These are phyloP conservation scores for Entelurus aequoreus DNA, from an alignment of 2,113 vertebrate species.

Conservation along the genomic window DNA sequence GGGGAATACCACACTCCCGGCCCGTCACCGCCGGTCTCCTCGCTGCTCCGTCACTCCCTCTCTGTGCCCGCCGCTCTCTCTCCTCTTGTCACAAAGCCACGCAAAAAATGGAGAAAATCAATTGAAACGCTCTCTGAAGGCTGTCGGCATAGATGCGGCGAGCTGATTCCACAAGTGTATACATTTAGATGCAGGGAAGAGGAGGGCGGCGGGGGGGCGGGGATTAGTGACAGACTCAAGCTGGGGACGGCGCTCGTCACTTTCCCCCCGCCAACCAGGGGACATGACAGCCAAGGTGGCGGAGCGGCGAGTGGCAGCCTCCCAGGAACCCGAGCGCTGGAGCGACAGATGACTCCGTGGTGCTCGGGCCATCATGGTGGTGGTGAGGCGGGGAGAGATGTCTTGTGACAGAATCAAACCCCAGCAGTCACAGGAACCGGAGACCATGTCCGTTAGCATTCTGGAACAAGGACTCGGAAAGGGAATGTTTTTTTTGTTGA, in stretches of 20 bases:
- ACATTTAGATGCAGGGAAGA: slow-evolving; percentile 11
- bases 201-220: background rate
- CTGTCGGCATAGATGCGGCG: slow-evolving; percentile 36
- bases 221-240: slow-evolving; percentile 63
- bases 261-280: slow-evolving; percentile 74
- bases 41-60: background rate
- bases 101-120: slow-evolving; percentile 61
- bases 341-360: slow-evolving; percentile 65
- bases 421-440: slow-evolving; percentile 50
- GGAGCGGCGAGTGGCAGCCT: slow-evolving; percentile 68
- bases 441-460: slow-evolving; percentile 45
- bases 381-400: slow-evolving; percentile 49
- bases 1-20: slow-evolving; percentile 57
- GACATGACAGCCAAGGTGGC: slow-evolving; percentile 75
- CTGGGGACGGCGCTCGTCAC: slow-evolving; percentile 69
- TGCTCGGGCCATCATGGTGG: slow-evolving; percentile 64
- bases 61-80: slow-evolving; percentile 44
- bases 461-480: slow-evolving; percentile 37
- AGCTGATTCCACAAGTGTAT: slow-evolving; percentile 39
- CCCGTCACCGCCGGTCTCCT: slow-evolving; percentile 49
- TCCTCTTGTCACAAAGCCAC: slow-evolving; percentile 52
- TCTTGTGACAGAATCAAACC: slow-evolving; percentile 65
- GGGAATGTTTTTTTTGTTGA: background rate
- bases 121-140: slow-evolving; percentile 55
- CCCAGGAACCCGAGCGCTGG: slow-evolving; percentile 54